Base-by-base conservation (phyloP, 2,113 vertebrate species). In the Aptenodytes forsteri region DNA sequence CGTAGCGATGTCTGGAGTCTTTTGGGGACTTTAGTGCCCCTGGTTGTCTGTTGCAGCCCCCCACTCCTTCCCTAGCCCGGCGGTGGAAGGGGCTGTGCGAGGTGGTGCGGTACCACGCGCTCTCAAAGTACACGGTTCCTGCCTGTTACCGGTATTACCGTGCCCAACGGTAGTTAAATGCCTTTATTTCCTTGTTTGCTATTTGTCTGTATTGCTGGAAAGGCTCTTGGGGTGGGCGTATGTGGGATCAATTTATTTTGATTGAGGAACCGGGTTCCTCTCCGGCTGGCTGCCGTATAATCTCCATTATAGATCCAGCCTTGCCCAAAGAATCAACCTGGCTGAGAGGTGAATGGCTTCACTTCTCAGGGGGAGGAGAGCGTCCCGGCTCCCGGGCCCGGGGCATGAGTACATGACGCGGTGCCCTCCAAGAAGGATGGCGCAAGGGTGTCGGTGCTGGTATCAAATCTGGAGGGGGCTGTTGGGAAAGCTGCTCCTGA, bases 81-180 rank as follows among this genome's bases (percentile, higher is more conserved):
- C 0, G 1, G 52, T 8, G n/a, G 66, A 54, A 55, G 44, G 26
- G 49, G 25, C 62, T 42, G 72, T 21, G 34, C 0, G 6, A 44
- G 47, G 66, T 72, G 62, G 34, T 10, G 56, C 14, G n/a, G 1
- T 36, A 5, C 9, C 56, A 5, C 1, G 13, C 50, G 1, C 70
- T 54, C 64, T 6, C 8, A 3, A 7, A 15, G n/a, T 5, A 0
- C 0, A 2, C 2, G 32, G 1, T 19, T 6, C 6, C 38, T 26
- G 26, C 26, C 47, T 22, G 22, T 1, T 7, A 3, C 0, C 2
- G 6, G 38, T 13, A 1, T 23, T 50, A 2, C 0, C 4, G 0
- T 16, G n/a, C 78, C 46, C 3, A 2, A 2, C 4, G 25, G 32
- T 34, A 9, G 32, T 18, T n/a, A 38, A 27, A 26, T 46, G 26